phyloP scores from a whole-genome alignment of 1,140 invertebrate species.

The Hypsibius dujardini region DNA sequence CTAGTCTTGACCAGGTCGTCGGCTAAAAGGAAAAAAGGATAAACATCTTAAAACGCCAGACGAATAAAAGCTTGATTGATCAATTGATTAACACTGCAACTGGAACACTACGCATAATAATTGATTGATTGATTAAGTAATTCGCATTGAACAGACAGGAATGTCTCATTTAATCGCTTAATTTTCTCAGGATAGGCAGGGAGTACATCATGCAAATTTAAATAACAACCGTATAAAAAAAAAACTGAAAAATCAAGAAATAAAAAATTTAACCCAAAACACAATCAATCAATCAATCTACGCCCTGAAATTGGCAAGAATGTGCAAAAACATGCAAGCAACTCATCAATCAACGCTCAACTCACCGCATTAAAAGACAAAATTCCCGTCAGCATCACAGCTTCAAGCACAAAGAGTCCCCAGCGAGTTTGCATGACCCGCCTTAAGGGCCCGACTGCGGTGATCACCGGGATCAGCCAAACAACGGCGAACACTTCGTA shows the following conservation, averaged over 20 bases:
- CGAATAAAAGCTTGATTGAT: too few species aligned
- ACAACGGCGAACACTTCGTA: constrained; percentile 32
- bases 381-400: neutral
- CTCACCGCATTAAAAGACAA: neutral
- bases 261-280: neutral
- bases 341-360: too few species aligned
- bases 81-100: neutral
- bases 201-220: too few species aligned
- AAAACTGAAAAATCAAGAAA: neutral
- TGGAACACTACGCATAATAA: constrained; percentile 4
- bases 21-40: neutral
- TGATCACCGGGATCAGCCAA: constrained; percentile 30
- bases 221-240: too few species aligned
- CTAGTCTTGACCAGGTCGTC: constrained; percentile 19
- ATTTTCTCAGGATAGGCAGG: too few species aligned
- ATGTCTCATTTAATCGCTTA: too few species aligned
- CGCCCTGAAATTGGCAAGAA: too few species aligned
- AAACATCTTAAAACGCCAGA: too few species aligned
- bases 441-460: constrained; percentile 25
- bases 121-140: too few species aligned
- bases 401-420: constrained; percentile 16
- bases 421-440: constrained; percentile 26
- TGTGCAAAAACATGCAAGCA: too few species aligned
- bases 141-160: too few species aligned
- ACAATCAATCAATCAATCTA: too few species aligned